Percentiles rank a stretch among this genome's conserved stretches.
phyloP scores from a whole-genome alignment of 1,140 invertebrate genomes.

The Cherax quadricarinatus region DNA sequence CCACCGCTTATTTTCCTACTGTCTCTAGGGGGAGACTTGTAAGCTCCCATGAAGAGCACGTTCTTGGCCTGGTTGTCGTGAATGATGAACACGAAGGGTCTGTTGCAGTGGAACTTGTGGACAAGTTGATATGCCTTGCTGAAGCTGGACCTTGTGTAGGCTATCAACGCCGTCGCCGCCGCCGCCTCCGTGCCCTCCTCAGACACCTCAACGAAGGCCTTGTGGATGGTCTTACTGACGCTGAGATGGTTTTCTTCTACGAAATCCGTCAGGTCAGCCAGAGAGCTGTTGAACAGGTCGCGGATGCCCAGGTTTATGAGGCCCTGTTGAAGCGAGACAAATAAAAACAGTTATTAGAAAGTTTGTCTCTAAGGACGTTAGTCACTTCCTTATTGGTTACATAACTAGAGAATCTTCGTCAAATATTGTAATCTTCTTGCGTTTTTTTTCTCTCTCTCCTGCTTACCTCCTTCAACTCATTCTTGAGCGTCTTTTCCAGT shows the following conservation, averaged over 20 bases:
- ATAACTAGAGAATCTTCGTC: too few species aligned
- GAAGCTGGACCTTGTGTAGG: neutral
- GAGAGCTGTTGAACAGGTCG: slow-evolving; percentile 80
- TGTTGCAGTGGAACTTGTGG: slow-evolving; percentile 49
- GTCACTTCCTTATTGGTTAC: too few species aligned
- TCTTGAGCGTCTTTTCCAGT: slow-evolving; percentile 79
- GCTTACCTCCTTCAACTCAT: slow-evolving; percentile 64
- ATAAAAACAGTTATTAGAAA: neutral
- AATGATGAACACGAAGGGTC: slow-evolving; percentile 61
- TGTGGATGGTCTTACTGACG: slow-evolving; percentile 77
- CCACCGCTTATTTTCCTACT: too few species aligned
- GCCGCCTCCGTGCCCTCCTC: slow-evolving; percentile 86
- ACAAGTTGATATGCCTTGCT: neutral
- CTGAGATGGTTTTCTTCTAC: neutral
- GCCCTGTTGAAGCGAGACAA: slow-evolving; percentile 23
- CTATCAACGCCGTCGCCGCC: slow-evolving; percentile 79
- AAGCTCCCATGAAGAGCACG: slow-evolving; percentile 65
- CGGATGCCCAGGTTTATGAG: slow-evolving; percentile 79
- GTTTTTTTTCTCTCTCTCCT: neutral
- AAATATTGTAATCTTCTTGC: too few species aligned
- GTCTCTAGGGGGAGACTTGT: slow-evolving; percentile 30
- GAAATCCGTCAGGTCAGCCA: slow-evolving; percentile 81
- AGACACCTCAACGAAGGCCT: slow-evolving; percentile 81
- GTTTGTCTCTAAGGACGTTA: neutral
- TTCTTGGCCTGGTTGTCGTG: slow-evolving; percentile 59